These are phyloP conservation scores for Tethea ocularis DNA, from an alignment of 2,888 invertebrate species.

Conservation along the genomic window DNA sequence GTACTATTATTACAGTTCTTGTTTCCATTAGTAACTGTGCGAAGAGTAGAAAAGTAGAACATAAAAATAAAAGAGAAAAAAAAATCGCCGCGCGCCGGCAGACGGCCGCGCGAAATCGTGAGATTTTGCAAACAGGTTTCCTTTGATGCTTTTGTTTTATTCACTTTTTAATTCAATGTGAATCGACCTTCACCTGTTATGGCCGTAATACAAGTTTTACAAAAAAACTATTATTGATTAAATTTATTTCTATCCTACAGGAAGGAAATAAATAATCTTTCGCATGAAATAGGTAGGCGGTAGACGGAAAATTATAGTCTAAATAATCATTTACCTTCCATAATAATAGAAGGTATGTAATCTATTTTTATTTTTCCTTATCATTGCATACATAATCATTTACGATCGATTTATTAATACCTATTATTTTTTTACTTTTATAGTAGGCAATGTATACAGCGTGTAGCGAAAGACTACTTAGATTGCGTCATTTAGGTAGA, in stretches of 20 bases:
- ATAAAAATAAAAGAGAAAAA: conserved; percentile 37
- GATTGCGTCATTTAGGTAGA: background rate
- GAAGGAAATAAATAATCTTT: background rate
- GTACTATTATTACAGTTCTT: conserved; percentile 13
- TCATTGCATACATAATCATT: too few species aligned
- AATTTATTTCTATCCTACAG: background rate
- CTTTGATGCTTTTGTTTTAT: conserved; percentile 53
- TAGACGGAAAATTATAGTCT: background rate
- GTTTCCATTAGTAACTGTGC: conserved; percentile 14
- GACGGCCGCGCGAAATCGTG: conserved; percentile 57
- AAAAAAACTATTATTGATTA: background rate
- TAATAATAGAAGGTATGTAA: too few species aligned
- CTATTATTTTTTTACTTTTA: too few species aligned
- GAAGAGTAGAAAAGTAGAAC: conserved; percentile 15
- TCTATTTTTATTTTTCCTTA: background rate
- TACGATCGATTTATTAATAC: too few species aligned
- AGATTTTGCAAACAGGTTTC: conserved; percentile 73
- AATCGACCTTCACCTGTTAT: background rate
- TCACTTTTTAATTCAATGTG: conserved; percentile 24
- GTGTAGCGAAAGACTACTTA: background rate
- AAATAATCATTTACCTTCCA: background rate
- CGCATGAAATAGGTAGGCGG: background rate
- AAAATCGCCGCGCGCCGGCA: conserved; percentile 53
- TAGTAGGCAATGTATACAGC: background rate
- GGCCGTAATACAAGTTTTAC: background rate